phyloP scores from a whole-genome alignment of 2,113 vertebrate genomes.

The Coracopsis vasa region DNA sequence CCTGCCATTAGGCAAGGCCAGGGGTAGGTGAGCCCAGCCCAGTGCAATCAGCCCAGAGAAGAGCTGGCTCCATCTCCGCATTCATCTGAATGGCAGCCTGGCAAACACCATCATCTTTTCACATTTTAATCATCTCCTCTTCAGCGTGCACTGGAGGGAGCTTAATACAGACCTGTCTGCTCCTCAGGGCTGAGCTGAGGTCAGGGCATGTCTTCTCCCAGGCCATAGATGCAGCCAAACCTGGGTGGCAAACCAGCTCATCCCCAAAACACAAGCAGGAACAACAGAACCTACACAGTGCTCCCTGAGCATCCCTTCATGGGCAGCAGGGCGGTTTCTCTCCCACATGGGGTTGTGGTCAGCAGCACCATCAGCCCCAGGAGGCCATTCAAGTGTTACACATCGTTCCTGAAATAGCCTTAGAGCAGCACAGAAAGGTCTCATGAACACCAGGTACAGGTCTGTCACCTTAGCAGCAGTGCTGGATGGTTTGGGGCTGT shows the following conservation, averaged over 20 bases:
- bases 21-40: not conserved
- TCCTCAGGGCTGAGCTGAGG: not conserved
- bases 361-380: not conserved
- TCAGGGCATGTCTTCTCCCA: not conserved
- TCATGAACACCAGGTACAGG: not conserved
- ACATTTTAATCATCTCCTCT: not conserved
- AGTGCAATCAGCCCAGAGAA: not conserved
- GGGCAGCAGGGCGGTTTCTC: accelerated
- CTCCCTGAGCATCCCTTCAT: accelerated
- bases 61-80: not conserved
- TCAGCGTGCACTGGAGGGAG: not conserved
- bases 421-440: not conserved
- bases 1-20: not conserved
- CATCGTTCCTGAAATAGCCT: accelerated
- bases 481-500: not conserved
- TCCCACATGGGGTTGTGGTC: accelerated
- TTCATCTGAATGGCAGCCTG: not conserved
- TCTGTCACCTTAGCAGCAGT: not conserved
- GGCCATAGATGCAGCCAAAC: not conserved
- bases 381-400: not conserved
- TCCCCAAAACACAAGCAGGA: not conserved
- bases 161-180: not conserved
- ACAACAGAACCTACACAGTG: not conserved
- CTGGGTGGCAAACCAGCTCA: accelerated
- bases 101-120: not conserved